These are phyloP conservation scores for Tychaedon coryphoeus DNA, from an alignment of 2,113 vertebrate species.

Conservation along the genomic window DNA sequence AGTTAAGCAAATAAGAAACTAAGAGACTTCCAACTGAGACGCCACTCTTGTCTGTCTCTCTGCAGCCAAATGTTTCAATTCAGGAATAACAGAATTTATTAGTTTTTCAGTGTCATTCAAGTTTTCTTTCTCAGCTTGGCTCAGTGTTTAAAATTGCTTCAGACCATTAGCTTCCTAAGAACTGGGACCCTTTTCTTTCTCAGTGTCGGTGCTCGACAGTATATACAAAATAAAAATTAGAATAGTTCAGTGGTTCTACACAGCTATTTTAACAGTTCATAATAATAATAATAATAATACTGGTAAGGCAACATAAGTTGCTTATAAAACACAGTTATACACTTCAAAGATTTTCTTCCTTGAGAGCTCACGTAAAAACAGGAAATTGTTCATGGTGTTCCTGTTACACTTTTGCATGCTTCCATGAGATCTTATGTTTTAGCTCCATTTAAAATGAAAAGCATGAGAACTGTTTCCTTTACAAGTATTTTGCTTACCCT, in stretches of 20 bases:
- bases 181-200: not conserved
- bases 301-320: not conserved
- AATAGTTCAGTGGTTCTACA: not conserved
- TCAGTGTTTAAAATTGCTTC: not conserved
- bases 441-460: not conserved
- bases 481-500: not conserved
- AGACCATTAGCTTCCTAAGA: not conserved
- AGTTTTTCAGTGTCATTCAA: not conserved
- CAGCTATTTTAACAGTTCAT: not conserved
- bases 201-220: not conserved
- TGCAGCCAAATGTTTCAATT: not conserved
- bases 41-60: not conserved
- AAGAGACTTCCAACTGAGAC: not conserved
- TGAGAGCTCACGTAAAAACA: not conserved
- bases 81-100: not conserved
- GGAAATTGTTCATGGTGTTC: not conserved
- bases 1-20: not conserved
- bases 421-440: not conserved
- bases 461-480: not conserved
- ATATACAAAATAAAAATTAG: not conserved
- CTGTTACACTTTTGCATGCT: not conserved
- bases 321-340: not conserved
- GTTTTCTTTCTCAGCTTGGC: not conserved
- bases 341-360: not conserved
- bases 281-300: not conserved